Percentiles rank a stretch among this genome's conserved stretches.
Evolutionary conservation across 2,888 invertebrate genomes (phyloP).

Genomic region (Himalopsyche japonica): DNA sequence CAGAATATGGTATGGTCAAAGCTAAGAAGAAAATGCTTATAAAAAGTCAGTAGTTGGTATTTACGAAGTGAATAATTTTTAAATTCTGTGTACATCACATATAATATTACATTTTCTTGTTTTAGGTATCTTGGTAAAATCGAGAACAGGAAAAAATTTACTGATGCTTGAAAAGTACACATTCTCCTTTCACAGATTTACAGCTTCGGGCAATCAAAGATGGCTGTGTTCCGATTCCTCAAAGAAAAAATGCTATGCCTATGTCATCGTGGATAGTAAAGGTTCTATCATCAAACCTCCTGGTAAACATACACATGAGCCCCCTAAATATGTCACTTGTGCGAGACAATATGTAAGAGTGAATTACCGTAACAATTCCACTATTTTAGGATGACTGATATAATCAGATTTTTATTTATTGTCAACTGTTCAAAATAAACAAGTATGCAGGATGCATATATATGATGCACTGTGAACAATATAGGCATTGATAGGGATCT

Average conservation of each 20-base stretch:
- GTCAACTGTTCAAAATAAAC: too few relatives aligned
- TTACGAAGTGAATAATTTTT: too few relatives aligned
- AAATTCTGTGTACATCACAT: too few relatives aligned
- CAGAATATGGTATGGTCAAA: too few relatives aligned
- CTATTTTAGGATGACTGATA: too few relatives aligned
- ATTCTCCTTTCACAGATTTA: constrained; percentile 5
- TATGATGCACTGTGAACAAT: too few relatives aligned
- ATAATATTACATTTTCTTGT: neutral
- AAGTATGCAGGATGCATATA: too few relatives aligned
- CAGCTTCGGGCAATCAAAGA: neutral
- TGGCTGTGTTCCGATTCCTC: neutral
- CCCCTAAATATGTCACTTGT: neutral
- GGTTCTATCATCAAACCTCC: neutral
- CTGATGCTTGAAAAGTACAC: constrained; percentile 9
- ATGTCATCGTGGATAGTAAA: neutral
- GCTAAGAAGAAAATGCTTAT: too few relatives aligned
- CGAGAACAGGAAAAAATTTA: constrained; percentile 14
- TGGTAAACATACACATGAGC: neutral
- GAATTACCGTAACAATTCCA: too few relatives aligned
- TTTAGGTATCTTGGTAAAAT: constrained; percentile 8
- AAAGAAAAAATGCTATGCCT: neutral
- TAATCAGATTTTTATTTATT: too few relatives aligned
- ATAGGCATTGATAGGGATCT: too few relatives aligned
- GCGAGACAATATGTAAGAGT: neutral
- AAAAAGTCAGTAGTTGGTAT: too few relatives aligned